phyloP scores from a whole-genome alignment of 2,113 vertebrate species.

The Empidonax traillii region DNA sequence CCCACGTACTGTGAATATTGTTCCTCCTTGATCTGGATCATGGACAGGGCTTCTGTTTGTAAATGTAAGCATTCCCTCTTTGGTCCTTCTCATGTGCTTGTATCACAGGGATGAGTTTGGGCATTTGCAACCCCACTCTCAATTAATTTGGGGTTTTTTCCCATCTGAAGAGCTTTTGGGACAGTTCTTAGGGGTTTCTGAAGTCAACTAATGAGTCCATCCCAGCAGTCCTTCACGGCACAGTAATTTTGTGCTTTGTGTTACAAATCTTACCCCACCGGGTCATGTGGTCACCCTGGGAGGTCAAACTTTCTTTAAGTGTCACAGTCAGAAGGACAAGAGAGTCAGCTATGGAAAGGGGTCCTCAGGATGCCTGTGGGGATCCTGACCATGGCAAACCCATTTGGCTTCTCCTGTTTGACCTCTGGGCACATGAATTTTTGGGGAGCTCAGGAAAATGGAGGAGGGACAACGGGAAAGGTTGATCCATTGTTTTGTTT shows the following conservation, averaged over 20 bases:
- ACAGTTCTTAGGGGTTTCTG: not conserved
- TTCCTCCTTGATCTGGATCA: conserved; percentile 98
- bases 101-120: not conserved
- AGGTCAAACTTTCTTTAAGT: not conserved
- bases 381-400: not conserved
- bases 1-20: conserved; percentile 98
- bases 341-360: not conserved
- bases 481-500: not conserved
- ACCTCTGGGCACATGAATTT: not conserved
- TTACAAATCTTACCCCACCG: not conserved
- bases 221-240: not conserved
- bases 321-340: rapidly evolving
- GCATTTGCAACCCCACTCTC: not conserved
- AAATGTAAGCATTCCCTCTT: conserved; percentile 81
- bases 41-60: conserved; percentile 97
- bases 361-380: not conserved
- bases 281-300: not conserved
- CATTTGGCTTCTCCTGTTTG: not conserved
- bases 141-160: not conserved
- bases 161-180: not conserved
- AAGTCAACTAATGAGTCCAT: not conserved
- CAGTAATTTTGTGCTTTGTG: not conserved
- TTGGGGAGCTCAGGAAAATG: not conserved
- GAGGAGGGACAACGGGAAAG: not conserved
- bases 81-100: not conserved